Conservation (phyloP, 2,113 vertebrate genomes). For the Phoenicopterus ruber region DNA sequence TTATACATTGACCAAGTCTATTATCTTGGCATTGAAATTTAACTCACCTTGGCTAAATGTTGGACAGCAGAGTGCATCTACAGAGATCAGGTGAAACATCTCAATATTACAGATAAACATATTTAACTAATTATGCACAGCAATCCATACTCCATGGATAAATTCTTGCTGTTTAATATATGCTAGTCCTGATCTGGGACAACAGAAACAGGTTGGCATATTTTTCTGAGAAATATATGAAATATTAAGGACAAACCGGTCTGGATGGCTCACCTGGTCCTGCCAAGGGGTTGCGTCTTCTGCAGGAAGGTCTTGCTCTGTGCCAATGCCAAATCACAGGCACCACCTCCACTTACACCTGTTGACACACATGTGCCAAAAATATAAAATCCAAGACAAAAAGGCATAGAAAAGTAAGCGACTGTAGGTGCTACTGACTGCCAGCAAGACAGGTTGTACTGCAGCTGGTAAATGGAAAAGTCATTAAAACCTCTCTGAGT, state of each 20-base stretch:
- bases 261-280: neutral
- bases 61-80: neutral
- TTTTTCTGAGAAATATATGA: neutral
- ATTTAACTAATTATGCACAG: neutral
- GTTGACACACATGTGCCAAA: neutral
- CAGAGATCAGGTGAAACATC: neutral
- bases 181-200: neutral
- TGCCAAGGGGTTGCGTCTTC: neutral
- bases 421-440: neutral
- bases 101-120: neutral
- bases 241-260: neutral
- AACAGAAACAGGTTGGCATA: neutral
- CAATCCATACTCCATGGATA: neutral
- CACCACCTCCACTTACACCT: neutral
- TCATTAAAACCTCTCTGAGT: constrained; percentile 21
- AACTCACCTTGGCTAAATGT: neutral
- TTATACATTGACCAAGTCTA: neutral
- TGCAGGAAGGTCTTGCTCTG: neutral
- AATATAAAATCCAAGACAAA: neutral
- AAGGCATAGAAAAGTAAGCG: neutral
- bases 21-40: neutral
- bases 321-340: neutral
- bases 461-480: constrained; percentile 43
- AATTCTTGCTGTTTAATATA: neutral
- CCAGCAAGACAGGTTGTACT: neutral